phyloP scores from a whole-genome alignment of 1,140 invertebrate species.

The Panagrolaimus sp. region DNA sequence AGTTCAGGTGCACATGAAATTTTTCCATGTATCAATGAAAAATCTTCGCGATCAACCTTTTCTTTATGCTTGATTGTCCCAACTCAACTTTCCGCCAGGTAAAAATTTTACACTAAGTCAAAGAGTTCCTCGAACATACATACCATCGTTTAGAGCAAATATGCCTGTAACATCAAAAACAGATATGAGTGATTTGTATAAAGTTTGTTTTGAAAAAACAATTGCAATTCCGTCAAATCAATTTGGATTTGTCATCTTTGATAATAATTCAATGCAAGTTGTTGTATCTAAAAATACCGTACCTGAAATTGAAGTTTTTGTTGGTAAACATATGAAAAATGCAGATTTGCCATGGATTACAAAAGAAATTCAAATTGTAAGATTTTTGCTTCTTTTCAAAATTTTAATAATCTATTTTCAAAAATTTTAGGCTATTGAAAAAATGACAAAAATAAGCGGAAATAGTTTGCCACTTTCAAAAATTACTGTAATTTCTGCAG shows the following conservation, averaged over 20 bases:
- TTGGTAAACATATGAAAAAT: slow-evolving; percentile 21
- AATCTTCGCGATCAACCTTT: not conserved
- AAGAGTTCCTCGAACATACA: too few species aligned
- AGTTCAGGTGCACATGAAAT: slow-evolving; percentile 22
- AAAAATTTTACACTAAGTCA: too few species aligned
- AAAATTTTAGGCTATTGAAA: slow-evolving; percentile 6
- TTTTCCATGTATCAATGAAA: slow-evolving; percentile 21
- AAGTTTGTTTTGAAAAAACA: slow-evolving; percentile 22
- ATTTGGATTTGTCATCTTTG: slow-evolving; percentile 26
- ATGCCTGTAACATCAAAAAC: slow-evolving; percentile 14
- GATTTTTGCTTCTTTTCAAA: not conserved
- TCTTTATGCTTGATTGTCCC: slow-evolving; percentile 19
- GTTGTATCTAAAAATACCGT: not conserved
- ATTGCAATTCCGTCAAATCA: slow-evolving; percentile 18
- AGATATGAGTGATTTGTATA: not conserved
- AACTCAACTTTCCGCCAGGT: slow-evolving; percentile 19
- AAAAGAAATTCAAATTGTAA: slow-evolving; percentile 15
- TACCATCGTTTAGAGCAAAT: slow-evolving; percentile 29
- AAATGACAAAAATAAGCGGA: slow-evolving; percentile 20
- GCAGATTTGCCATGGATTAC: slow-evolving; percentile 18
- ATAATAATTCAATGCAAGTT: slow-evolving; percentile 14
- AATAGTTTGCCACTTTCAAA: slow-evolving; percentile 20
- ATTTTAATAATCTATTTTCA: not conserved
- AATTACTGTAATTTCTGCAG: slow-evolving; percentile 19
- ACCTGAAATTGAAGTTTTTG: slow-evolving; percentile 23